Conservation (phyloP, 2,888 invertebrate species). For the Dryobotodes eremita region DNA sequence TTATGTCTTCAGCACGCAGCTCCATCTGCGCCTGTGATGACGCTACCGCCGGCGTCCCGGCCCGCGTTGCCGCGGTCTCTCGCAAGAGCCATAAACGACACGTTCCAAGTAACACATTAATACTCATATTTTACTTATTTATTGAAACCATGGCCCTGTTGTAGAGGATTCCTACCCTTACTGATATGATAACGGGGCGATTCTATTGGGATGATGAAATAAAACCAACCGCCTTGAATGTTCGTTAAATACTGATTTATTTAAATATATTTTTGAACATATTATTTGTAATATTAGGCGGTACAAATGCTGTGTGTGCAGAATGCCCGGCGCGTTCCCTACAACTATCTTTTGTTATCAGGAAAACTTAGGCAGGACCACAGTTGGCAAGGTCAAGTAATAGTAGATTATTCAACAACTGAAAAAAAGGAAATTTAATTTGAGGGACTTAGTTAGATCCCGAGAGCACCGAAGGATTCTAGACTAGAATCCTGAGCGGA, state of each 20-base stretch:
- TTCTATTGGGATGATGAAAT: neutral
- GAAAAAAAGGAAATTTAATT: no score
- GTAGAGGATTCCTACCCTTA: neutral
- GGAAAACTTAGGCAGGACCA: no score
- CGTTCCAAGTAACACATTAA: constrained; percentile 77
- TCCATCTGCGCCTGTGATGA: constrained; percentile 52
- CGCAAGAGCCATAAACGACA: constrained; percentile 81
- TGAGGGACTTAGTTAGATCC: no score
- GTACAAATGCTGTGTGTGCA: neutral
- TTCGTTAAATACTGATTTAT: neutral
- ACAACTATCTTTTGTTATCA: neutral
- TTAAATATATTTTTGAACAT: no score
- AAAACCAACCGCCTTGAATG: neutral
- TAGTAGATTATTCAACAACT: no score
- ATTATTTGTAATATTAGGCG: neutral
- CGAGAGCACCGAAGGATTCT: no score
- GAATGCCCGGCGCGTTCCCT: neutral
- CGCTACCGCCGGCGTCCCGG: constrained; percentile 73
- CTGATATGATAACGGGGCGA: neutral
- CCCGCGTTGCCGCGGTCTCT: constrained; percentile 79
- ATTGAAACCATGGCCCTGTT: neutral
- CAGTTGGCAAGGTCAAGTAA: neutral
- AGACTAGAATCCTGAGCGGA: no score
- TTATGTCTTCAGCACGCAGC: constrained; percentile 7
- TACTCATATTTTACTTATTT: neutral